These are phyloP conservation scores for Actenoides lindsayi DNA, from an alignment of 2,113 vertebrate species.

Conservation along the genomic window DNA sequence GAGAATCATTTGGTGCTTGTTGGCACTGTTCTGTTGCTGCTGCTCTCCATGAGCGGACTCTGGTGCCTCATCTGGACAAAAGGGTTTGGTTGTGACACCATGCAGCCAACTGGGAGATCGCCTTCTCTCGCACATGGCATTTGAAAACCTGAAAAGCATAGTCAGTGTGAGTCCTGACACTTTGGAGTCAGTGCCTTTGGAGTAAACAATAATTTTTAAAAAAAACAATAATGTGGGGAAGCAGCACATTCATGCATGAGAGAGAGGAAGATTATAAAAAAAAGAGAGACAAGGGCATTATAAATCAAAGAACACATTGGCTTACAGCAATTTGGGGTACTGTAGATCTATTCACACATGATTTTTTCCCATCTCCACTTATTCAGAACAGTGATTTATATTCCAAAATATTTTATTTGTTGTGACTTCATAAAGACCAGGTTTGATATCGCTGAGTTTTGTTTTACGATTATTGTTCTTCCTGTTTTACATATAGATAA, in stretches of 20 bases:
- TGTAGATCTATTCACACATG: neutral
- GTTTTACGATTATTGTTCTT: slow-evolving; percentile 8
- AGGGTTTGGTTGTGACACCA: neutral
- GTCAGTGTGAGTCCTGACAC: neutral
- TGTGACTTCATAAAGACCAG: neutral
- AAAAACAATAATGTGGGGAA: rapidly evolving
- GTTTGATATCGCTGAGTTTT: slow-evolving; percentile 9
- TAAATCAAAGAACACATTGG: neutral
- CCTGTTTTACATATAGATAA: slow-evolving; percentile 47
- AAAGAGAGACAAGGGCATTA: neutral
- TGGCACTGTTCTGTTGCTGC: rapidly evolving
- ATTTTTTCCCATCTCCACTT: neutral
- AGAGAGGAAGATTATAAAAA: neutral
- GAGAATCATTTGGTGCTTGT: neutral
- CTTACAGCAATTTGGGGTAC: neutral
- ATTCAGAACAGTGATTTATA: neutral
- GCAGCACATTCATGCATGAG: neutral
- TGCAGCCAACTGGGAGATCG: neutral
- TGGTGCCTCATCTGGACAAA: rapidly evolving
- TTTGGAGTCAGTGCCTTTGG: neutral
- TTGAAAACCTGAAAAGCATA: neutral
- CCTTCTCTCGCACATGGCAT: rapidly evolving
- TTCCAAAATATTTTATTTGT: slow-evolving; percentile 25
- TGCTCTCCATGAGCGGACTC: rapidly evolving
- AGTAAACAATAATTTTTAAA: neutral